Conservation (phyloP, 2,888 invertebrate genomes). For the Bibio marci region DNA sequence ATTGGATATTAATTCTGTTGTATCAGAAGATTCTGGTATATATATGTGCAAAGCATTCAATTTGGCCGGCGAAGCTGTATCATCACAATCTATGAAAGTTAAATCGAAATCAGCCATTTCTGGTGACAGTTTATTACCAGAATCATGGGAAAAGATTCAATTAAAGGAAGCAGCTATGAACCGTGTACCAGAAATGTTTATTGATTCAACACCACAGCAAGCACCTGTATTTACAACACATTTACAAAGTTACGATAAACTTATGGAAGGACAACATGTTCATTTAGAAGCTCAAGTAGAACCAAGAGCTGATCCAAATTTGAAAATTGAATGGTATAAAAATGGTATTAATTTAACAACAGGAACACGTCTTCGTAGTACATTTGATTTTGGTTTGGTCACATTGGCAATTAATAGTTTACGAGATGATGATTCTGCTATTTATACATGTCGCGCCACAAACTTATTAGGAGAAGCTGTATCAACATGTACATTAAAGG, state of each 20-base stretch:
- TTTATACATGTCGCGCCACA: slow-evolving; percentile 88
- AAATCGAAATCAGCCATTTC: slow-evolving; percentile 65
- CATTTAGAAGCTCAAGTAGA: slow-evolving; percentile 81
- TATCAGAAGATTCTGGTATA: slow-evolving; percentile 77
- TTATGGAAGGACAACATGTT: slow-evolving; percentile 74
- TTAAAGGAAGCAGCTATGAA: slow-evolving; percentile 85
- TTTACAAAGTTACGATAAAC: slow-evolving; percentile 64
- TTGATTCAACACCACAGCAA: slow-evolving; percentile 70
- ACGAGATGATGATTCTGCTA: slow-evolving; percentile 80
- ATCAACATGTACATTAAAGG: slow-evolving; percentile 77
- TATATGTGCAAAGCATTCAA: slow-evolving; percentile 92
- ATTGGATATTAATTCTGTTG: slow-evolving; percentile 74
- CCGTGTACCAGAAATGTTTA: slow-evolving; percentile 73
- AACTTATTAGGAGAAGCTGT: slow-evolving; percentile 90
- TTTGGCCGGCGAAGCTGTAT: slow-evolving; percentile 84
- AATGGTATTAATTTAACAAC: slow-evolving; percentile 75
- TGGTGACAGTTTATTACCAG: slow-evolving; percentile 73
- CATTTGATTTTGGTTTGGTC: slow-evolving; percentile 93
- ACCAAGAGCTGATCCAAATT: slow-evolving; percentile 74
- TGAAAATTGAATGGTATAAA: slow-evolving; percentile 83
- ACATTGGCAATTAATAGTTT: slow-evolving; percentile 77
- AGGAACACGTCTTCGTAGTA: slow-evolving; percentile 78
- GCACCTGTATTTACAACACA: slow-evolving; percentile 94
- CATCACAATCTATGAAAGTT: slow-evolving; percentile 78
- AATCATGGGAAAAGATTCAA: slow-evolving; percentile 83